Base-by-base conservation (phyloP, 2,113 vertebrate genomes). In the Coregonus clupeaformis region DNA sequence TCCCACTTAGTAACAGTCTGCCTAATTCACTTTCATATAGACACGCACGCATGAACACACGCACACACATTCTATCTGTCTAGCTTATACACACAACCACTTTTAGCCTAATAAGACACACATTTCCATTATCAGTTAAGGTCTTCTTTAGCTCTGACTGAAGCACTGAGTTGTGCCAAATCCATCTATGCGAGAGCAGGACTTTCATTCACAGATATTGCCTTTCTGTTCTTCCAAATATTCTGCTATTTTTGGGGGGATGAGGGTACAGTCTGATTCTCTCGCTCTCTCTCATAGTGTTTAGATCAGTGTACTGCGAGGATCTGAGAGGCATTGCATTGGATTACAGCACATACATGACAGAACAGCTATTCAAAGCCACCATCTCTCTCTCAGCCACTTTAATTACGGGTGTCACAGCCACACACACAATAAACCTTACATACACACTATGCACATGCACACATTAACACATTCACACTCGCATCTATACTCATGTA, bases 311-410 rank as follows among this genome's bases (percentile, higher is more conserved):
- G 69, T 67, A 42, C 71, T 64, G 69, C 63, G 67, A n/a, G 77
- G 82, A 83, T 89, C 77, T 80, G 66, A 79, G 82, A 72, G 73
- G 71, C 73, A 75, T 80, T 78, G 79, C 11, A 5, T 32, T n/a
- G 27, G 81, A 85, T 84, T 80, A 84, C 71, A 78, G 76, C 62
- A 1, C 32, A n/a, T 55, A 81, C 52, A 83, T 83, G 76, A 77
- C 75, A 69, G 76, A 89, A 85, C 88, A 91, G 81, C 87, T 89
- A 86, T 84, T 68, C 73, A 73, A 73, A 82, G 82, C 78, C 74
- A 78, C 76, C 76, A 79, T 69, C 75, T 81, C 79, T 59, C 63
- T 11, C 7, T 42, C 36, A 2, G 36, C 36, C 36, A 62, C 79
- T 89, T 89, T 87, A 88, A 89, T 87, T 84, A 79, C 84, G 65